A percentile compares a stretch with the other conserved stretches of the same genome.
These are phyloP conservation scores for Spea hammondii DNA, from an alignment of 2,797 vertebrate species.

Conservation along the genomic window DNA sequence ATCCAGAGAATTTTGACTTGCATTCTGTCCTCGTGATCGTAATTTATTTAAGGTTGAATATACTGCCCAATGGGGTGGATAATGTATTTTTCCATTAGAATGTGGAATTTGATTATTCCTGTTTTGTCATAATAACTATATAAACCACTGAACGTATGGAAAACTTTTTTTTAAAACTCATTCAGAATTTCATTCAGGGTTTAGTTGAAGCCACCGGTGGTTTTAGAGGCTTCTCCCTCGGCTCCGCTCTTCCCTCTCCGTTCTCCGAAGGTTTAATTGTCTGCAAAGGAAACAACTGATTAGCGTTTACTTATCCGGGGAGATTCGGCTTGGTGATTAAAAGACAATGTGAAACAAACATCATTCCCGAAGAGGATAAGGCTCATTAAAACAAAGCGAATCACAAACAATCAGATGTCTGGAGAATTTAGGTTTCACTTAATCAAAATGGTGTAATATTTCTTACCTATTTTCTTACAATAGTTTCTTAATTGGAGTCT, in stretches of 20 bases:
- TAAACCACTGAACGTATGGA: no score
- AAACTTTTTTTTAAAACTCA: no score
- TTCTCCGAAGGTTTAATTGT: conserved; percentile 6
- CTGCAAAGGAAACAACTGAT: not conserved
- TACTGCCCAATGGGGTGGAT: no score
- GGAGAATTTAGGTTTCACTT: conserved; percentile 13
- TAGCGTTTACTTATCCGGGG: not conserved
- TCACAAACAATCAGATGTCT: conserved; percentile 9
- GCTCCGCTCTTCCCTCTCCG: conserved; percentile 3
- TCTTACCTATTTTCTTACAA: not conserved
- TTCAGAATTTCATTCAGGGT: no score
- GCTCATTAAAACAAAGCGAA: not conserved
- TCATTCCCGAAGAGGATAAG: not conserved
- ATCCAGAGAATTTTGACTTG: no score
- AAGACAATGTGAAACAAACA: conserved; percentile 23
- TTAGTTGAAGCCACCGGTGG: not conserved
- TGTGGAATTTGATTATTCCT: no score
- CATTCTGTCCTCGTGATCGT: no score
- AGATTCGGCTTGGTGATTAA: conserved; percentile 23
- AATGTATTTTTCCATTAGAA: no score
- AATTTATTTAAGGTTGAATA: no score
- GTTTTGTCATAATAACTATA: no score
- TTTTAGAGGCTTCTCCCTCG: not conserved
- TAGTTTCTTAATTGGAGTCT: no score
- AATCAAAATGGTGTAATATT: conserved; percentile 5